Percentiles rank a stretch among this genome's conserved stretches.
phyloP scores from a whole-genome alignment of 2,113 vertebrate species.

The Charadrius vociferus region DNA sequence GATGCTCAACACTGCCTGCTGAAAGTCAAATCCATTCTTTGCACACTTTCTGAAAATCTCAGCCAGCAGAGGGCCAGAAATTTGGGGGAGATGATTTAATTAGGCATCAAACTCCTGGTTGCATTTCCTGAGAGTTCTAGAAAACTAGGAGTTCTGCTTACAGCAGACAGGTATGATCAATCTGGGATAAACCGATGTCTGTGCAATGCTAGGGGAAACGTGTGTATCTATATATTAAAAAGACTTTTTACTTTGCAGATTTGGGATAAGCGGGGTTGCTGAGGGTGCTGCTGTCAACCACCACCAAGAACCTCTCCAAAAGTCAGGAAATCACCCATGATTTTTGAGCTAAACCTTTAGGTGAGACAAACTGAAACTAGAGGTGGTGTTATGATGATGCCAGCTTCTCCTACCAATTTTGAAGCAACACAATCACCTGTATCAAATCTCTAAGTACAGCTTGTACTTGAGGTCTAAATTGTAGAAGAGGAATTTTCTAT shows the following conservation, averaged over 20 bases:
- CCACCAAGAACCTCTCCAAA: neutral
- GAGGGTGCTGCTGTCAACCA: neutral
- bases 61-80: constrained; percentile 51
- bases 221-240: neutral
- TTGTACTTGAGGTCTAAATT: neutral
- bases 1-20: constrained; percentile 2
- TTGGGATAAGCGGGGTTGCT: neutral
- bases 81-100: neutral
- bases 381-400: neutral
- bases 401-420: constrained; percentile 29
- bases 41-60: neutral
- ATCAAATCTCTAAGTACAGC: neutral
- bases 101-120: neutral
- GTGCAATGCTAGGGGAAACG: neutral
- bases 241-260: neutral
- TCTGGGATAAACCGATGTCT: neutral
- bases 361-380: neutral
- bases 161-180: neutral
- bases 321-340: neutral
- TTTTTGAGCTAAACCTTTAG: neutral
- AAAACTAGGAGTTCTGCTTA: neutral
- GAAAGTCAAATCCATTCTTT: constrained; percentile 19
- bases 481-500: neutral
- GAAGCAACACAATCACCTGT: neutral
- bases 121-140: neutral